These are phyloP conservation scores for Etheostoma perlongum DNA, from an alignment of 2,797 vertebrate genomes.

Conservation along the genomic window DNA sequence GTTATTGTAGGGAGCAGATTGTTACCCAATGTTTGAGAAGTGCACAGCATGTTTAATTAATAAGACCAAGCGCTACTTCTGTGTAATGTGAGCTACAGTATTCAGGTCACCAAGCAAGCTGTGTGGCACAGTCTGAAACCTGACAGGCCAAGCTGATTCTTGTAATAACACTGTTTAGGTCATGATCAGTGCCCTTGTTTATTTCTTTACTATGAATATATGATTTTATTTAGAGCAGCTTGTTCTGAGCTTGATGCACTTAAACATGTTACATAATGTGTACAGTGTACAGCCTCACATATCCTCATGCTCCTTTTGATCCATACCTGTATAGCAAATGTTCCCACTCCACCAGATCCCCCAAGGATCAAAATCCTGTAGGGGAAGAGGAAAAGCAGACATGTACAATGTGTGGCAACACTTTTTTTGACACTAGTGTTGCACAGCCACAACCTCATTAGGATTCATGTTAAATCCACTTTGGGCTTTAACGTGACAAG, in stretches of 20 bases:
- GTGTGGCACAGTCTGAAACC: slow-evolving; percentile 16
- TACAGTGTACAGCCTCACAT: background rate
- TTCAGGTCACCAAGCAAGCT: slow-evolving; percentile 21
- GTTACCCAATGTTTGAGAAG: slow-evolving; percentile 14
- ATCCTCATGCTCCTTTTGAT: background rate
- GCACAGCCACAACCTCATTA: slow-evolving; percentile 10
- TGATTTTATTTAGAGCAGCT: background rate
- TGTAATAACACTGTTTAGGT: background rate
- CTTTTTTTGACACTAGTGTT: background rate
- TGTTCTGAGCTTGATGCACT: background rate
- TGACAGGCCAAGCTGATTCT: background rate
- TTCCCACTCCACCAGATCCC: slow-evolving; percentile 96
- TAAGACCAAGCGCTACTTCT: slow-evolving; percentile 17
- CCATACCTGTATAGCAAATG: slow-evolving; percentile 93
- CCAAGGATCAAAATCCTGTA: slow-evolving; percentile 93
- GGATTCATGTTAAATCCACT: slow-evolving; percentile 29
- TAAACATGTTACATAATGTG: background rate
- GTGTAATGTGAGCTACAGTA: slow-evolving; percentile 30
- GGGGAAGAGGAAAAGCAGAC: slow-evolving; percentile 29
- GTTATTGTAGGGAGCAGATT: background rate
- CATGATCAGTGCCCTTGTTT: background rate
- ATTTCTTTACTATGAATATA: background rate
- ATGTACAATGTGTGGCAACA: no score
- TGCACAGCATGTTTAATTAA: slow-evolving; percentile 24
- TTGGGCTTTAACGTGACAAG: slow-evolving; percentile 12